Evolutionary conservation across 2,888 invertebrate species (phyloP), one percentile per base, ranked within the genome.

Genomic region (Acleris laterana): DNA sequence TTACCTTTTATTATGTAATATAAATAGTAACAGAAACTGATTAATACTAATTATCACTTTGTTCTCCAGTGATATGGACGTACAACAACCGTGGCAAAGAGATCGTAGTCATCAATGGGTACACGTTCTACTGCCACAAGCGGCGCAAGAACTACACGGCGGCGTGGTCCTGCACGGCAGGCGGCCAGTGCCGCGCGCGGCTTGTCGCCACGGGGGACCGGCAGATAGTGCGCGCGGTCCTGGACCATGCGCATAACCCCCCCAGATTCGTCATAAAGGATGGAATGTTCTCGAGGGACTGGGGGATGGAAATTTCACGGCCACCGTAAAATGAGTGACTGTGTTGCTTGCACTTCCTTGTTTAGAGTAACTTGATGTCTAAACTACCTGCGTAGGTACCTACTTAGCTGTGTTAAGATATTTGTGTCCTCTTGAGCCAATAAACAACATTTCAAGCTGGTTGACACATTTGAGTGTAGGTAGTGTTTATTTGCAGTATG

Each of bases 171-270:
- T 68, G 63, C 22, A 68, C 64, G 1, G 59, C 60, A 2, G 32
- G 72, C 6, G 69, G 68, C 17, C 42, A 62, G 5, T 77, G 77
- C 68, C 71, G 53, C 57, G 72, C 75, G 0, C 71, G 75, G 11
- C 71, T 77, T 19, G 48, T 64, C 25, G 48, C 59, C n/a, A 55
- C 59, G 4, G 38, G 5, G 20, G 48, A 49, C 13, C 25, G 38
- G 11, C 20, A 2, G 13, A 60, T 64, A 38, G 17, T 59, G 3
- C 28, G 32, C 2, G 32, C 44, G 1, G 9, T 11, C 3, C 25
- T 61, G 0, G 32, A 56, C 3, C 65, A 65, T 16, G 49, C 19
- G 22, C 65, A 65, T 5, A 6, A 19, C 32, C 17, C 50, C 3
- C 61, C 53, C 16, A 50, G 28, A 3, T 65, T 55, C 28, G 11